phyloP scores from a whole-genome alignment of 2,888 invertebrate species.

The Drosophila incognita region DNA sequence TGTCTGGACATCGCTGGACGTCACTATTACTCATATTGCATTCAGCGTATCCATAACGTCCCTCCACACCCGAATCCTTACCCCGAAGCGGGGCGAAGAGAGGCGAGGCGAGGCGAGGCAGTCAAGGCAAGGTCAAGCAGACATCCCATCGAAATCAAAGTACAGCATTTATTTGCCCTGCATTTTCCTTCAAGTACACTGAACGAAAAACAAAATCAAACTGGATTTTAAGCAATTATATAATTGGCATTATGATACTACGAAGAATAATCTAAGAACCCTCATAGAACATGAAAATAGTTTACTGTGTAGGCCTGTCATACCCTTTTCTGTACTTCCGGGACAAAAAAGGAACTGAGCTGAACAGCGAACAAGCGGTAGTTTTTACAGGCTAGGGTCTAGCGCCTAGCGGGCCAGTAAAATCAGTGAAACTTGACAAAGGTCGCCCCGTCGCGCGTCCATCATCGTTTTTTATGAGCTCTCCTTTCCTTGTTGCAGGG shows the following conservation, averaged over 20 bases:
- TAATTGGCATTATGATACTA: not conserved
- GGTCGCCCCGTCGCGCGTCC: slow-evolving; percentile 31
- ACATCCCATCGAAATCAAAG: slow-evolving; percentile 23
- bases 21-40: slow-evolving; percentile 6
- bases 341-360: slow-evolving; percentile 2
- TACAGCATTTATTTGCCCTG: slow-evolving; percentile 29
- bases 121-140: slow-evolving; percentile 26
- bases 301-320: slow-evolving; percentile 36
- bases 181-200: not conserved
- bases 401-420: slow-evolving; percentile 10
- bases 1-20: slow-evolving; percentile 32
- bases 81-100: not conserved
- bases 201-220: not conserved
- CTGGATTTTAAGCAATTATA: not conserved
- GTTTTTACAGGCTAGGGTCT: slow-evolving; percentile 18
- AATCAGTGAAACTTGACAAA: slow-evolving; percentile 55
- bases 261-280: not conserved
- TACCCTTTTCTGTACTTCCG: slow-evolving; percentile 51
- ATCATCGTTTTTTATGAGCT: slow-evolving; percentile 40
- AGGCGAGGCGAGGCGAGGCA: slow-evolving; percentile 1
- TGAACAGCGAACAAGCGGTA: slow-evolving; percentile 19
- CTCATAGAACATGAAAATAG: not conserved
- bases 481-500: not conserved
- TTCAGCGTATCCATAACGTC: slow-evolving; percentile 8
- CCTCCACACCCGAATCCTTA: not conserved